Conservation (phyloP, 1,140 invertebrate genomes). For the Oreohelix idahoensis region DNA sequence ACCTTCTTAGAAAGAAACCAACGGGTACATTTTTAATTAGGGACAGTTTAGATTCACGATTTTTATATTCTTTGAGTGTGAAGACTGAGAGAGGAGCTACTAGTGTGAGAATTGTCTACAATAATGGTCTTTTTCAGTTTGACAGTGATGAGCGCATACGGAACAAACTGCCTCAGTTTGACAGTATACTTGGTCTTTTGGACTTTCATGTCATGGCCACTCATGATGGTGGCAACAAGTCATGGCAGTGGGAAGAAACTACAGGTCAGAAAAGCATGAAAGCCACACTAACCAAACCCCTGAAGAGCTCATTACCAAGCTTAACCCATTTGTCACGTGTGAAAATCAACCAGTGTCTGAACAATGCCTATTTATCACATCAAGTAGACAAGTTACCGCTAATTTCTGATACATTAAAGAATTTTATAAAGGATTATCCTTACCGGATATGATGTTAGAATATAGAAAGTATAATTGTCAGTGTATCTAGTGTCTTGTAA, state of each 20-base stretch:
- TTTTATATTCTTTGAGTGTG: conserved; percentile 87
- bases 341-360: conserved; percentile 75
- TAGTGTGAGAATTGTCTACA: conserved; percentile 84
- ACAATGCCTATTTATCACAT: conserved; percentile 26
- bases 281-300: conserved; percentile 81
- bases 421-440: conserved; percentile 55
- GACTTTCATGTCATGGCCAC: conserved; percentile 79
- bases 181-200: conserved; percentile 83
- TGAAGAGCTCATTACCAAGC: conserved; percentile 77
- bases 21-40: conserved; percentile 78
- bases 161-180: conserved; percentile 80
- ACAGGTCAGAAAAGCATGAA: conserved; percentile 82
- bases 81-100: conserved; percentile 87
- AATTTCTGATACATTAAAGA: conserved; percentile 50
- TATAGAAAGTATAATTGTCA: too few relatives aligned
- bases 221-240: conserved; percentile 43
- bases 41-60: conserved; percentile 85
- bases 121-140: conserved; percentile 82
- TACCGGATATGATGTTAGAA: conserved; percentile 42
- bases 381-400: conserved; percentile 40
- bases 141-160: conserved; percentile 79
- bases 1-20: conserved; percentile 78
- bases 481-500: too few relatives aligned
- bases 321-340: conserved; percentile 83
- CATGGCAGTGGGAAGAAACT: conserved; percentile 83